Base-by-base conservation (phyloP, 2,888 invertebrate species). In the Drosophila nr. medialis region DNA sequence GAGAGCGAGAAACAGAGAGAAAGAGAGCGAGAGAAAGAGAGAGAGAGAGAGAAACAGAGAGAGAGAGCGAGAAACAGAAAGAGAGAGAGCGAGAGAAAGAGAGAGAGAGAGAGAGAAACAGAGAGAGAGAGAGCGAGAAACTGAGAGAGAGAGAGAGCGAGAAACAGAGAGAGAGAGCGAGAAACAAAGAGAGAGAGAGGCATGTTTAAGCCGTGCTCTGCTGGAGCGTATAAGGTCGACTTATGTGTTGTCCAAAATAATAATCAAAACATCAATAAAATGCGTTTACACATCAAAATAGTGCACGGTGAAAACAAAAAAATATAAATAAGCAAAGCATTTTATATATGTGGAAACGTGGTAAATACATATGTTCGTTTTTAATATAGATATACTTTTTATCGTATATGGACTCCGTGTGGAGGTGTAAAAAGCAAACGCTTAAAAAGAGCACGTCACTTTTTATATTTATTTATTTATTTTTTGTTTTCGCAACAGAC, bases 351-450 rank as follows among this genome's bases (percentile, higher is more conserved):
- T 61, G 66, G 54, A 53, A 66, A 68, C 48, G 63, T 58, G 55
- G 53, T 62, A 63, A 58, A 38, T 56, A 36, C 21, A 29, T 15
- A 30, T 38, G 21, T 36, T 36, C 42, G 11, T 32, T 15, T 59
- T 45, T 10, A 8, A 38, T 55, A 49, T 70, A 21, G n/a, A 32
- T 32, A 48, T 18, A n/a, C 18, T 45, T 27, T 54, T 36, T 77
- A 77, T 77, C 81, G 78, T 69, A 80, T 73, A 68, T 80, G 83
- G 72, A 54, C 45, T 42, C 56, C 72, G 64, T 75, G 86, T 77
- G 84, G 63, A 89, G 89, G 89, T 83, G 83, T 84, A 86, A 86
- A 21, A 77, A 61, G 70, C 55, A 70, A 74, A 64, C 53, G 70
- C 64, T 59, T 54, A 42, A 75, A 80, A 68, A 64, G 65, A 61